These are phyloP conservation scores for Eubucco bourcierii DNA, from an alignment of 2,113 vertebrate genomes.

Conservation along the genomic window DNA sequence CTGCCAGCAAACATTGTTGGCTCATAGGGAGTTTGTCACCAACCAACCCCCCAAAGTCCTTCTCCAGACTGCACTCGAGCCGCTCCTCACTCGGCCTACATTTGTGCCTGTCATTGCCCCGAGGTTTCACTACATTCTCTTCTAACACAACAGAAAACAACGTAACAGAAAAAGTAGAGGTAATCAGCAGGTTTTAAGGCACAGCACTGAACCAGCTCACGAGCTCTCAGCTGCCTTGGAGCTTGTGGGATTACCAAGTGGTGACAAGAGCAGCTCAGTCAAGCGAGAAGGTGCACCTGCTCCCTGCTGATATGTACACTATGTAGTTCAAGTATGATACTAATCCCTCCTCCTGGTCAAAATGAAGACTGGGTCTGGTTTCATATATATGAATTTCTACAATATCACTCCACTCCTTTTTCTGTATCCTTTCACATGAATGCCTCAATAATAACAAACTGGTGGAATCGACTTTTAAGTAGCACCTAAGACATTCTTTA, in stretches of 20 bases:
- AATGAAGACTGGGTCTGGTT: constrained; percentile 33
- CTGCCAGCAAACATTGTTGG: no score
- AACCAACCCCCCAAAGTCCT: no score
- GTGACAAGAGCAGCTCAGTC: constrained; percentile 8
- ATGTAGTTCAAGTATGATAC: constrained; percentile 32
- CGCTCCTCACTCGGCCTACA: no score
- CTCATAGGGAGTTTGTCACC: no score
- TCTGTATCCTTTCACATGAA: neutral
- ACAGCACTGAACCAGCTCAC: neutral
- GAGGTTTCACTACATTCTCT: neutral
- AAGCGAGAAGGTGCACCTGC: constrained; percentile 38
- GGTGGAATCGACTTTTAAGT: neutral
- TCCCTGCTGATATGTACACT: constrained; percentile 46
- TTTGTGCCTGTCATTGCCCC: no score
- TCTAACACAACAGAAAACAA: neutral
- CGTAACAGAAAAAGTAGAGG: neutral
- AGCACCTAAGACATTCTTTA: neutral
- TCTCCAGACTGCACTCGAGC: no score
- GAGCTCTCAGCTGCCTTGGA: neutral
- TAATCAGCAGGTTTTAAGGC: neutral
- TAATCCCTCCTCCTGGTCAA: constrained; percentile 44
- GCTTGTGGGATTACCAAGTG: constrained; percentile 1
- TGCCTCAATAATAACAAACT: neutral
- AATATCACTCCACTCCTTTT: neutral
- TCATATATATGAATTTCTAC: constrained; percentile 13